Conservation (phyloP, 2,113 vertebrate genomes). For the Gallinago jamesoni region DNA sequence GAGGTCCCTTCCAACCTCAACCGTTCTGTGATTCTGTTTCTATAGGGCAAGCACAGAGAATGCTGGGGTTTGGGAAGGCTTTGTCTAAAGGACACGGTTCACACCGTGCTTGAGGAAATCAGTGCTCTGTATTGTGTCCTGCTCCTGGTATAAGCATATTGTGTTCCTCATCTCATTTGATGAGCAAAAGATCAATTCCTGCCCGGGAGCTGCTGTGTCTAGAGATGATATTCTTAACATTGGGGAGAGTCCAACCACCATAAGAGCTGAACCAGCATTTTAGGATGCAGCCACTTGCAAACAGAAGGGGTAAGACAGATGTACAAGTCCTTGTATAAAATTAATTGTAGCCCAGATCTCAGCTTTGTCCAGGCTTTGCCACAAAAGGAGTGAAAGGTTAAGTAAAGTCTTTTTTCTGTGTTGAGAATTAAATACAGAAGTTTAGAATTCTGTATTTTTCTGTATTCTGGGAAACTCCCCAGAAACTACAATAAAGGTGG, state of each 20-base stretch:
- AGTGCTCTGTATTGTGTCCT: background rate
- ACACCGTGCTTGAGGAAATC: background rate
- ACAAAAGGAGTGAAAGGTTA: background rate
- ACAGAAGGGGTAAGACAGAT: background rate
- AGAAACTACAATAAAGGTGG: background rate
- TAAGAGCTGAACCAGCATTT: background rate
- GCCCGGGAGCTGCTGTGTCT: background rate
- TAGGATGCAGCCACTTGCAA: background rate
- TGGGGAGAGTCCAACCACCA: accelerated
- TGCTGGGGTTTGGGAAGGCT: background rate
- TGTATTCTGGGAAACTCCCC: background rate
- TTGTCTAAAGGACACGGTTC: accelerated
- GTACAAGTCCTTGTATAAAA: accelerated
- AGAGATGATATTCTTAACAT: background rate
- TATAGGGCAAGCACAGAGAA: background rate
- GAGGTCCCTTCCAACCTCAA: background rate
- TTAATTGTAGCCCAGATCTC: background rate
- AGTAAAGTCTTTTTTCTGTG: background rate
- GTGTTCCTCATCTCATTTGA: background rate
- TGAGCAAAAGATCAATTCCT: background rate
- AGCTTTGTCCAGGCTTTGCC: background rate
- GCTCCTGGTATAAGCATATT: background rate
- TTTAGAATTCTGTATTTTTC: background rate
- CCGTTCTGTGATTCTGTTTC: background rate
- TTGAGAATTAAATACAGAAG: background rate